These are phyloP conservation scores for Lasioglossum pauxillum DNA, from an alignment of 2,888 invertebrate genomes.

Conservation along the genomic window DNA sequence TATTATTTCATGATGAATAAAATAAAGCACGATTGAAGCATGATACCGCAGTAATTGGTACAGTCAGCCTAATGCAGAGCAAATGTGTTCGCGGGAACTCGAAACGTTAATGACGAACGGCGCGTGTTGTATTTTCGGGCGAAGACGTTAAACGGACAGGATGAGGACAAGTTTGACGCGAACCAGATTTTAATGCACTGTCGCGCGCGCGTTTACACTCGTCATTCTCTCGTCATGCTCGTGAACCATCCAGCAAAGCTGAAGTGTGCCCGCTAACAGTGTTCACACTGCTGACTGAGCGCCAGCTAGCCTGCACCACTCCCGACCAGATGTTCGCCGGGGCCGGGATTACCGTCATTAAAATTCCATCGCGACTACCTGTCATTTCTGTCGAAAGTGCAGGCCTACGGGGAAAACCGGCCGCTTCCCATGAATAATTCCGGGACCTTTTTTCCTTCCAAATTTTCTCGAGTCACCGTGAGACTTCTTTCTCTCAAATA, in stretches of 20 bases:
- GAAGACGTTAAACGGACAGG: not conserved
- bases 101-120: not conserved
- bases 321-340: not conserved
- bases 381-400: slow-evolving; percentile 34
- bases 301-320: slow-evolving; percentile 16
- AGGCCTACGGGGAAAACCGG: not conserved
- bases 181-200: slow-evolving; percentile 22
- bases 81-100: not conserved
- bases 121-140: slow-evolving; percentile 5
- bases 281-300: not conserved
- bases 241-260: not conserved
- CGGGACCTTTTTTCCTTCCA: not conserved
- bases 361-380: slow-evolving; percentile 51
- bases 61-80: not conserved
- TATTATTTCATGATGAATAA: too few relatives aligned
- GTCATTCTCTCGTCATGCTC: not conserved
- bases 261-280: not conserved
- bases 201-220: not conserved
- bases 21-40: too few relatives aligned
- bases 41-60: too few relatives aligned
- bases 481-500: not conserved
- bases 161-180: slow-evolving; percentile 9
- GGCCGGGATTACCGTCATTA: slow-evolving; percentile 33
- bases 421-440: slow-evolving; percentile 28
- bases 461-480: not conserved